Conservation (phyloP, 2,797 vertebrate genomes). For the Thaleichthys pacificus region DNA sequence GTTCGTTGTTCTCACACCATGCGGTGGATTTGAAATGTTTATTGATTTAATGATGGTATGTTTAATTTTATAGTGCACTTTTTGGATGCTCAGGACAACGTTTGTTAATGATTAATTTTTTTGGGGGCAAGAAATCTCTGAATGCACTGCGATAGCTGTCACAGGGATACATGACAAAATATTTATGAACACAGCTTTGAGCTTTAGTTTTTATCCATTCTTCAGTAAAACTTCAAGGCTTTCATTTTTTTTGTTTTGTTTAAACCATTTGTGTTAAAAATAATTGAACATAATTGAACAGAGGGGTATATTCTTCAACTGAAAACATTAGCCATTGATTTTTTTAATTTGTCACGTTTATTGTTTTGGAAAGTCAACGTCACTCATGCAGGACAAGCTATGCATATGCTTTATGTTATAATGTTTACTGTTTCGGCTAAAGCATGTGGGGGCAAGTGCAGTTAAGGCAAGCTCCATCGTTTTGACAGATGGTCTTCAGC, state of each 20-base stretch:
- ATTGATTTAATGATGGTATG: not conserved
- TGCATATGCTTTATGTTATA: not conserved
- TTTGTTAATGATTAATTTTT: not conserved
- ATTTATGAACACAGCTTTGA: too few species aligned
- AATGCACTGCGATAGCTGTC: too few species aligned
- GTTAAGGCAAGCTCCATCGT: not conserved
- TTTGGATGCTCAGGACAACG: not conserved
- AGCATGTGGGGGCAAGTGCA: not conserved
- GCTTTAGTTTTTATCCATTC: not conserved
- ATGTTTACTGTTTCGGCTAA: constrained; percentile 5
- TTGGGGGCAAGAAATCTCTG: too few species aligned
- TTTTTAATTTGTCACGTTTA: not conserved
- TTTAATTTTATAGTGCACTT: not conserved
- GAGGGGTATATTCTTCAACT: too few species aligned
- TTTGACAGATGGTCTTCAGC: constrained; percentile 95
- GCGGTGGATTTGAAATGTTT: not conserved
- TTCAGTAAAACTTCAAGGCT: not conserved
- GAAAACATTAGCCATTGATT: not conserved
- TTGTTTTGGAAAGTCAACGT: not conserved
- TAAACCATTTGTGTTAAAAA: not conserved
- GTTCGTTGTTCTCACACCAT: not conserved
- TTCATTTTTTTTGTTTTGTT: not conserved
- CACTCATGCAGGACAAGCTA: not conserved
- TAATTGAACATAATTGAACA: too few species aligned
- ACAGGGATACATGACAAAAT: too few species aligned